Conservation (phyloP, 2,113 vertebrate genomes). For the Mesembrinibis cayennensis region DNA sequence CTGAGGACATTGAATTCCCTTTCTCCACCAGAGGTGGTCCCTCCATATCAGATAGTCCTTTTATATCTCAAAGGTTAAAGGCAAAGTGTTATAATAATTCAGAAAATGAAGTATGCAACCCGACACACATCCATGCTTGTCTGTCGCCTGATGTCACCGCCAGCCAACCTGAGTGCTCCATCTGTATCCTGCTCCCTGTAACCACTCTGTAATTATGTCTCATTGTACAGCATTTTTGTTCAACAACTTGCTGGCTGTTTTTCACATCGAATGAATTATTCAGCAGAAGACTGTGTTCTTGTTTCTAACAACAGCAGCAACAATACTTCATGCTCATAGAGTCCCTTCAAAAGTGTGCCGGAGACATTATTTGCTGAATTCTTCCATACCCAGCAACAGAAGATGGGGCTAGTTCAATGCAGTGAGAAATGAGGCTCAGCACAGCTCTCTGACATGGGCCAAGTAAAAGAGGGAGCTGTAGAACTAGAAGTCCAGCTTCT, state of each 20-base stretch:
- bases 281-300: constrained; percentile 32
- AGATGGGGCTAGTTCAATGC: background rate
- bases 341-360: background rate
- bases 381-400: background rate
- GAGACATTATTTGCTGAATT: background rate
- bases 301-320: constrained; percentile 21
- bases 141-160: background rate
- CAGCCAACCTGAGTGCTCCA: constrained; percentile 18
- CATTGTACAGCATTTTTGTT: constrained; percentile 47
- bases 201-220: constrained; percentile 35
- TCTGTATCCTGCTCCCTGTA: background rate
- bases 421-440: background rate
- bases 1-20: background rate
- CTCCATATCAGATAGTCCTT: background rate
- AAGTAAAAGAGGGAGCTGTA: background rate
- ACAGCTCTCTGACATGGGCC: background rate
- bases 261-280: constrained; percentile 59
- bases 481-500: background rate
- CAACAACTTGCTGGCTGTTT: background rate
- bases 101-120: background rate
- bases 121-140: rapidly evolving
- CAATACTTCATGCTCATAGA: background rate
- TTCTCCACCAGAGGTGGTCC: background rate
- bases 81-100: background rate
- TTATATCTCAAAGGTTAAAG: background rate